These are phyloP conservation scores for Yponomeuta sedellus DNA, from an alignment of 2,888 invertebrate species.

Conservation along the genomic window DNA sequence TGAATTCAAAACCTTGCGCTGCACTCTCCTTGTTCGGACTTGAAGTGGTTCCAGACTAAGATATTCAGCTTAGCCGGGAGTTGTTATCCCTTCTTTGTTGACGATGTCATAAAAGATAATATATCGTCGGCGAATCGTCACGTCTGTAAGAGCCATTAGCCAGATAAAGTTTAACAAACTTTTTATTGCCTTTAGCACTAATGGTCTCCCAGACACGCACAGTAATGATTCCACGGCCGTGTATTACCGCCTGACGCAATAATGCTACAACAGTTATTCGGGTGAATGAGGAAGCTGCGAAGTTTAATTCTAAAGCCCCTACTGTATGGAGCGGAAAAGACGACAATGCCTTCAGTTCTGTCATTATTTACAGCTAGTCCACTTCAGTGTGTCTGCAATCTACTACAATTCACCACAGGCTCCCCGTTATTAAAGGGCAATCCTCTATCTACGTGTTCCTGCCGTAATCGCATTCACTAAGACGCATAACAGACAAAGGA, in stretches of 20 bases:
- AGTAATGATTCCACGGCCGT: neutral
- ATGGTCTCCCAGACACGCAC: neutral
- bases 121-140: constrained; percentile 20
- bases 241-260: neutral
- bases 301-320: constrained; percentile 12
- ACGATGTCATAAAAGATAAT: constrained; percentile 17
- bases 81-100: constrained; percentile 4
- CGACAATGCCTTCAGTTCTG: constrained; percentile 52
- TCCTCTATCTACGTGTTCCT: constrained; percentile 63
- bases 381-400: constrained; percentile 62
- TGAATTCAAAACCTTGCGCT: neutral
- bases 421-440: constrained; percentile 70
- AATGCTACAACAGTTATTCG: constrained; percentile 1
- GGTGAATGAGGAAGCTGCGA: constrained; percentile 10
- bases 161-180: neutral
- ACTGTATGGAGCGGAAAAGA: constrained; percentile 12
- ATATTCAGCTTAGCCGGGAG: neutral
- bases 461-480: constrained; percentile 55
- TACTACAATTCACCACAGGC: constrained; percentile 59
- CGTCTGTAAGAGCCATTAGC: constrained; percentile 7
- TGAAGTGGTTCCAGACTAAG: neutral
- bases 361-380: constrained; percentile 70
- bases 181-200: constrained; percentile 1
- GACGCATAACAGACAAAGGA: constrained; percentile 40
- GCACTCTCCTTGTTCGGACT: neutral